Conservation (phyloP, 2,888 invertebrate species). For the Macaria notata region DNA sequence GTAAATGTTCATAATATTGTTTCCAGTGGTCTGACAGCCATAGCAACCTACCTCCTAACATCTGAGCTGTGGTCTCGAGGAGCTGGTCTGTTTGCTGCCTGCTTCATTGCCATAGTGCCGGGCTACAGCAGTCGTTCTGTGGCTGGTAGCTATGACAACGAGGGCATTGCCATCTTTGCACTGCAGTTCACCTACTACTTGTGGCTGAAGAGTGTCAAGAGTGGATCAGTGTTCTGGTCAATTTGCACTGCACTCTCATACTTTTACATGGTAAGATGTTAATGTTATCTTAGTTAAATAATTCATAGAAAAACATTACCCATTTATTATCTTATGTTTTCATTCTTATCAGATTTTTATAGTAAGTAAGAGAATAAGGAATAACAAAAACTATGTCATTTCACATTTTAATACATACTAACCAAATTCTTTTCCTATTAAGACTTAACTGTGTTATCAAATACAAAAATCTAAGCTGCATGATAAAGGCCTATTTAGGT, state of each 20-base stretch:
- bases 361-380: too few relatives aligned
- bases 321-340: too few relatives aligned
- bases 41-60: slow-evolving; percentile 98
- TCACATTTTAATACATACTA: too few relatives aligned
- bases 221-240: slow-evolving; percentile 98
- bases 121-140: slow-evolving; percentile 99
- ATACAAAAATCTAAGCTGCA: too few relatives aligned
- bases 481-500: too few relatives aligned
- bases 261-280: slow-evolving; percentile 96
- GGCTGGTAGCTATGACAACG: slow-evolving; percentile 99
- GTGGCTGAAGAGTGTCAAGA: slow-evolving; percentile 99
- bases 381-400: too few relatives aligned
- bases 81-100: slow-evolving; percentile 98
- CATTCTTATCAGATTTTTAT: too few relatives aligned
- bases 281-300: not conserved
- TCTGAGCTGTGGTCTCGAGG: slow-evolving; percentile 98
- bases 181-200: slow-evolving; percentile 98
- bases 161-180: slow-evolving; percentile 99
- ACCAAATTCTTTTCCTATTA: too few relatives aligned
- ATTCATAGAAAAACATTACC: not conserved
- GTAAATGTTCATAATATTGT: slow-evolving; percentile 5
- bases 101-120: slow-evolving; percentile 99
- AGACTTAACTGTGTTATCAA: too few relatives aligned
- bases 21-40: slow-evolving; percentile 97
- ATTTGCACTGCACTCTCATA: slow-evolving; percentile 96